These are phyloP conservation scores for Drosophila suzukii DNA, from an alignment of 1,140 invertebrate genomes.

Conservation along the genomic window DNA sequence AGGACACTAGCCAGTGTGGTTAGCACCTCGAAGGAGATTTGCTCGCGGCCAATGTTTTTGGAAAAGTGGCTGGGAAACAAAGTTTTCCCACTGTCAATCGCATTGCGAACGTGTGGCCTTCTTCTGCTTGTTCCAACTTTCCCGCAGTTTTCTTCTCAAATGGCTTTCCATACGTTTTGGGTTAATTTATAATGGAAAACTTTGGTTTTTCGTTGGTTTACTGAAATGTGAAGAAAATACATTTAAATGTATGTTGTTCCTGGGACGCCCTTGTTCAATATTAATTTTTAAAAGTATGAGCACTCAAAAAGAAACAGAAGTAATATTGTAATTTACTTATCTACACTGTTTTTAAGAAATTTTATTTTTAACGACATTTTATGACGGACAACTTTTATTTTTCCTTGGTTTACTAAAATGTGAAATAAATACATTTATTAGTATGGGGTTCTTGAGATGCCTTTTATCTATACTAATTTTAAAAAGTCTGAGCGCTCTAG, in stretches of 20 bases:
- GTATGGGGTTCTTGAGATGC: too few relatives aligned
- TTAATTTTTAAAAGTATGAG: too few relatives aligned
- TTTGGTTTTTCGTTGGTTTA: neutral
- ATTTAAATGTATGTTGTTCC: neutral
- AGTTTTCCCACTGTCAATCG: constrained; percentile 5
- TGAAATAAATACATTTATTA: neutral
- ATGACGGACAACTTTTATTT: neutral
- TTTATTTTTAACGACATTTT: too few relatives aligned
- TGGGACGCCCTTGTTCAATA: too few relatives aligned
- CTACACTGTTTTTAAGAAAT: too few relatives aligned
- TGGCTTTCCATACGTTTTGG: constrained; percentile 10
- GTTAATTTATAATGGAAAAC: neutral
- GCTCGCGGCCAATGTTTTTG: neutral
- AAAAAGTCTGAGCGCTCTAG: too few relatives aligned
- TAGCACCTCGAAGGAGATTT: constrained; percentile 4
- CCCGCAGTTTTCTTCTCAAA: neutral
- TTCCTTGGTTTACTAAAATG: neutral
- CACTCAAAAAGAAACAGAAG: too few relatives aligned
- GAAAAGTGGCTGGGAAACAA: neutral
- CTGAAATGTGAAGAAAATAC: neutral
- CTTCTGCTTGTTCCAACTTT: neutral
- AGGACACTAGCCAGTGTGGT: constrained; percentile 7
- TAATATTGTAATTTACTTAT: too few relatives aligned
- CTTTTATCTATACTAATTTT: too few relatives aligned
- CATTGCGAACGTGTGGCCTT: constrained; percentile 1